phyloP scores from a whole-genome alignment of 2,113 vertebrate genomes.

The Vimba vimba region DNA sequence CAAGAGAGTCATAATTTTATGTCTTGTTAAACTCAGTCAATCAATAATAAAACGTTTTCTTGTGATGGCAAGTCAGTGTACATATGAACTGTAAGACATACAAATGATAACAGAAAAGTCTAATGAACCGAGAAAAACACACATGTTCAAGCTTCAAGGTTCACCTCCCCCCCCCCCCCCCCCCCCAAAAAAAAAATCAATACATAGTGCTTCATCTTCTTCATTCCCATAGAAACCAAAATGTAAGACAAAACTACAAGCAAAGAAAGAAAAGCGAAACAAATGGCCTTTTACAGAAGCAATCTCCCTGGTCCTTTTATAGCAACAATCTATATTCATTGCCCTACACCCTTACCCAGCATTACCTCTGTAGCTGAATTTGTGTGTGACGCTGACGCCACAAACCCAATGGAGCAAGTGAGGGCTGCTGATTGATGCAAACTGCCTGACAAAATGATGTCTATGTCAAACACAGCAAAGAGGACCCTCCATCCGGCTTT shows the following conservation, averaged over 20 bases:
- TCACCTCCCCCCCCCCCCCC: too few species aligned
- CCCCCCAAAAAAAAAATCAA: background rate
- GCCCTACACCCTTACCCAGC: background rate
- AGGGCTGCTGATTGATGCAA: slow-evolving; percentile 22
- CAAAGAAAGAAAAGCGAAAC: background rate
- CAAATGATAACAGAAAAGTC: background rate
- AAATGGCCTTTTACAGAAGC: slow-evolving; percentile 12
- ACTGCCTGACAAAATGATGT: slow-evolving; percentile 16
- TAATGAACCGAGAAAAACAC: background rate
- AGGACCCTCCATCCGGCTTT: background rate
- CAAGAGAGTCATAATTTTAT: background rate
- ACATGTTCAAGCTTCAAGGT: slow-evolving; percentile 8
- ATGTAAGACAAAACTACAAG: background rate
- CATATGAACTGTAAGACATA: background rate
- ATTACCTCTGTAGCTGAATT: slow-evolving; percentile 2
- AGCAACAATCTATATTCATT: slow-evolving; percentile 26
- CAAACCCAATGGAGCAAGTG: background rate
- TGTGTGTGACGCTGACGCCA: background rate
- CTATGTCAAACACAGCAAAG: slow-evolving; percentile 20
- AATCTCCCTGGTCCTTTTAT: slow-evolving; percentile 9
- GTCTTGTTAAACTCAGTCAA: background rate
- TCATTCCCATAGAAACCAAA: background rate
- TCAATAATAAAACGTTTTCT: background rate
- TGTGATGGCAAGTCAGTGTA: background rate
- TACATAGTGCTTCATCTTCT: background rate